Base-by-base conservation (phyloP, 2,113 vertebrate species). In the Leucopsar rothschildi region DNA sequence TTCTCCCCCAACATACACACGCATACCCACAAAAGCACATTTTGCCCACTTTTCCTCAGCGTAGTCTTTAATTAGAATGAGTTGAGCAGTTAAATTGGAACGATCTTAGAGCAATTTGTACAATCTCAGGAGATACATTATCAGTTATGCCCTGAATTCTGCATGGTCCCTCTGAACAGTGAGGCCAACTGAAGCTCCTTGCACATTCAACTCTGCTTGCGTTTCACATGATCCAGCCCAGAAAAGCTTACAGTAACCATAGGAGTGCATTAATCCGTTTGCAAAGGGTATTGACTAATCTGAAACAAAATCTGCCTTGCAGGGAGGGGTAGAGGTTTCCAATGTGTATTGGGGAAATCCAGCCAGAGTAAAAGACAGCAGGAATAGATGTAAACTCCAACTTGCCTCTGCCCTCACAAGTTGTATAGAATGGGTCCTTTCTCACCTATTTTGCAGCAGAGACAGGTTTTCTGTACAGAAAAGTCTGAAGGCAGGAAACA, bases 21-120 rank as follows among this genome's bases (percentile, higher is more conserved):
- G 66, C 33, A 79, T 6, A 56, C 18, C 23, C 5, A 6, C 10
- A 27, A 28, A 52, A 9, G 12, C 18, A 59, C 9, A 40, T 25
- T 92, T 84, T 12, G 68, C 52, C 65, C 35, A 44, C 56, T 91
- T 71, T 71, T 78, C 70, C 52, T 93, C 72, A 37, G 40, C 10
- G 15, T 69, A 91, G 71, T 65, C 78, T 94, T 90, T 95, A 95
- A 93, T 95, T 93, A 95, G 85, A 87, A 83, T 31, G 81, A 93
- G 66, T 65, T 47, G 49, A 95, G 79, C 77, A 87, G 85, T 85
- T 87, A 95, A 96, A 92, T 44, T 82, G 60, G 76, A 95, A 87
- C 0, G 1, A 88, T 92, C 73, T 89, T 90, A 57, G 57, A 96
- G 87, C 73, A 92, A 92, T 80, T 94, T 96, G 88, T 88, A 82